These are phyloP conservation scores for Oreochromis tanganicae DNA, from an alignment of 2,113 vertebrate species.

Conservation along the genomic window DNA sequence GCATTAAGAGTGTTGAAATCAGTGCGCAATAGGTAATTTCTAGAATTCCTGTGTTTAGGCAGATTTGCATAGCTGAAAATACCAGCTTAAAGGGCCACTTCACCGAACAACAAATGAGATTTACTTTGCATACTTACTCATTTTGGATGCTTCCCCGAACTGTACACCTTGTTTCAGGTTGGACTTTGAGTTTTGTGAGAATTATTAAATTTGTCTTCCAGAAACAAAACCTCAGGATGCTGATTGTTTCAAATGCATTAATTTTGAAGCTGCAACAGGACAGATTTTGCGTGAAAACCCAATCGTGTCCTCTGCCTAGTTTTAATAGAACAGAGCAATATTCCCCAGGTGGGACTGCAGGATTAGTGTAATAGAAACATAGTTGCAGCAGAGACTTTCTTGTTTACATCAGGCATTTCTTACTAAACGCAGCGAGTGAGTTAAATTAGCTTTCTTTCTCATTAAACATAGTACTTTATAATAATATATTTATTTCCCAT, in stretches of 20 bases:
- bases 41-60: conserved; percentile 31
- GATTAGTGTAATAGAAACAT: not conserved
- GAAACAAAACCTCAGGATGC: not conserved
- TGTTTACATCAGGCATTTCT: not conserved
- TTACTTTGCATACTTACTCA: not conserved
- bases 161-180: not conserved
- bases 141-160: not conserved
- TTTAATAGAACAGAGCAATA: not conserved
- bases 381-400: not conserved
- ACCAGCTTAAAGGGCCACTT: conserved; percentile 25
- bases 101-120: not conserved
- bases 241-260: not conserved
- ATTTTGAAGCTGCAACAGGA: not conserved
- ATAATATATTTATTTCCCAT: not conserved
- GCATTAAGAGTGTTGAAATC: conserved; percentile 43
- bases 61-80: conserved; percentile 51
- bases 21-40: conserved; percentile 37
- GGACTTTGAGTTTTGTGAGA: not conserved
- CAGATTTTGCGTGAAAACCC: not conserved
- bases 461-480: not conserved
- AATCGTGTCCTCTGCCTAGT: not conserved
- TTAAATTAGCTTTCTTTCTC: not conserved
- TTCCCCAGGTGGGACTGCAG: not conserved
- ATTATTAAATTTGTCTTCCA: not conserved
- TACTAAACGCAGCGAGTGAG: not conserved